Conservation (phyloP, 1,140 invertebrate species). For the Colletes gigas region DNA sequence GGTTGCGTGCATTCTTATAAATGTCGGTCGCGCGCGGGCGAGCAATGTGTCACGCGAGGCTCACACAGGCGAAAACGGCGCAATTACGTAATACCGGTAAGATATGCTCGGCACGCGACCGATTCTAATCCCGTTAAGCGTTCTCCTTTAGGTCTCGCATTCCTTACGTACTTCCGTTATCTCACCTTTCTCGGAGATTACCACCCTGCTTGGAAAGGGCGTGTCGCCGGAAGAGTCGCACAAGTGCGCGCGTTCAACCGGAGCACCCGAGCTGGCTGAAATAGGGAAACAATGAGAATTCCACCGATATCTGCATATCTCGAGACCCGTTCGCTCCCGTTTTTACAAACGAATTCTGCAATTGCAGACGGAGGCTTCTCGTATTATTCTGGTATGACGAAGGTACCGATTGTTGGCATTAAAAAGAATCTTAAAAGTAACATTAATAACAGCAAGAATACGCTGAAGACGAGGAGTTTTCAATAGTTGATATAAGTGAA, state of each 20-base stretch:
- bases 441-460: too few relatives aligned
- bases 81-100: slow-evolving; percentile 66
- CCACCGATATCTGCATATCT: slow-evolving; percentile 51
- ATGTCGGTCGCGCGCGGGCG: not conserved
- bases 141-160: slow-evolving; percentile 51
- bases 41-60: not conserved
- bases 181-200: slow-evolving; percentile 46
- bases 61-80: slow-evolving; percentile 10
- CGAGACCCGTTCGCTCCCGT: slow-evolving; percentile 1
- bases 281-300: slow-evolving; percentile 50
- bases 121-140: slow-evolving; percentile 67
- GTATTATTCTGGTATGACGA: too few relatives aligned
- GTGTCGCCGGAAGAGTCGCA: slow-evolving; percentile 29
- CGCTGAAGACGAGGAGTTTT: too few relatives aligned
- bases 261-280: slow-evolving; percentile 5
- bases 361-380: not conserved
- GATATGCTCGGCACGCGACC: slow-evolving; percentile 63
- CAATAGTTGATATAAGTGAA: too few relatives aligned
- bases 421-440: too few relatives aligned
- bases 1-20: not conserved
- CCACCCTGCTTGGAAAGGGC: slow-evolving; percentile 10
- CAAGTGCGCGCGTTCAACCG: slow-evolving; percentile 17
- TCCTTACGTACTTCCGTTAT: slow-evolving; percentile 62
- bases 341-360: slow-evolving; percentile 23
- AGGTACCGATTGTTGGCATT: not conserved